phyloP scores from a whole-genome alignment of 2,888 invertebrate species.

The Beris chalybata region DNA sequence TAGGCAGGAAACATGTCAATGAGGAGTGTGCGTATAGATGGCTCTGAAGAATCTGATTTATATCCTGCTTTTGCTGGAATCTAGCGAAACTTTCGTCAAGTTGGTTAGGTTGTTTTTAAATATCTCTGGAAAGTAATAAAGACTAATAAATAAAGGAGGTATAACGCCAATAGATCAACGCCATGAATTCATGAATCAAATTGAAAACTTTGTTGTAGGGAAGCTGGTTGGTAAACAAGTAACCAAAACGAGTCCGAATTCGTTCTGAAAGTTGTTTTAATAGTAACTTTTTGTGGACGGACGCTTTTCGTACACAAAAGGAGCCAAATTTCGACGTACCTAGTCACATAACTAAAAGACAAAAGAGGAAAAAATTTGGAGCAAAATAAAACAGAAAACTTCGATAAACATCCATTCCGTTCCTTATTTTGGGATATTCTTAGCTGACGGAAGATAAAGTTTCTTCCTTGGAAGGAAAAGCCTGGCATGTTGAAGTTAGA shows the following conservation, averaged over 20 bases:
- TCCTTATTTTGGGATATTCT: not conserved
- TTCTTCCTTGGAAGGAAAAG: not conserved
- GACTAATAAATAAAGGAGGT: slow-evolving; percentile 18
- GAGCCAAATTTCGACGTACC: not conserved
- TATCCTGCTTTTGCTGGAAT: not conserved
- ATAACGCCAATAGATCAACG: slow-evolving; percentile 13
- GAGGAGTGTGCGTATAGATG: not conserved
- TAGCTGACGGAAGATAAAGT: not conserved
- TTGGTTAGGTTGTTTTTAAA: slow-evolving; percentile 15
- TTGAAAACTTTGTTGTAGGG: slow-evolving; percentile 6
- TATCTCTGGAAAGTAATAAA: slow-evolving; percentile 16
- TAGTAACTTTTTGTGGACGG: not conserved
- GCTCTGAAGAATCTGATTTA: not conserved
- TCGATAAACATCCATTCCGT: slow-evolving; percentile 18
- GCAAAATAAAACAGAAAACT: slow-evolving; percentile 22
- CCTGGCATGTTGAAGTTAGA: not conserved
- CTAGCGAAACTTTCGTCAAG: slow-evolving; percentile 3
- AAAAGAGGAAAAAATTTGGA: slow-evolving; percentile 4
- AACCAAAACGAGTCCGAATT: not conserved
- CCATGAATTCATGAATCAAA: slow-evolving; percentile 25
- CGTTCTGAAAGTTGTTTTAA: not conserved
- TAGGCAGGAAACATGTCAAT: not conserved
- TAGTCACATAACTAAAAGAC: not conserved
- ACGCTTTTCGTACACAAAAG: not conserved
- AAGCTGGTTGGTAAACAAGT: not conserved